Conservation (phyloP, 1,140 invertebrate genomes). For the Hylaeus volcanicus region DNA sequence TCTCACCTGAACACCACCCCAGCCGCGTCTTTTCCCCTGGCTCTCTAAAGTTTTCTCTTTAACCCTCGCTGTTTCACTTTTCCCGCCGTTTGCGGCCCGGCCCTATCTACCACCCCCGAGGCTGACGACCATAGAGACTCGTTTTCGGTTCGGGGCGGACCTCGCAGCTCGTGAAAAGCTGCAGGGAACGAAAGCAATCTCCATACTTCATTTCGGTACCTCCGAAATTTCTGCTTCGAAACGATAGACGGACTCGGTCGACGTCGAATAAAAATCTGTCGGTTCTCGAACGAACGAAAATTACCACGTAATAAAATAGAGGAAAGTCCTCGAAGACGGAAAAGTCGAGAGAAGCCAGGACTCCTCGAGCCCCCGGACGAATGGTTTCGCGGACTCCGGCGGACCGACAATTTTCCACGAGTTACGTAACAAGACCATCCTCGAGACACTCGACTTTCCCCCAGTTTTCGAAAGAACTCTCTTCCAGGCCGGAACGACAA, state of each 20-base stretch:
- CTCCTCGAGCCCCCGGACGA: neutral
- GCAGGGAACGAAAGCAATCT: too few species aligned
- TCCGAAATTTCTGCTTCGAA: too few species aligned
- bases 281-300: neutral
- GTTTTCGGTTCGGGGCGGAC: neutral
- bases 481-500: neutral
- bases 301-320: neutral
- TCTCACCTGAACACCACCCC: neutral
- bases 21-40: neutral
- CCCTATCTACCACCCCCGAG: neutral
- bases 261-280: too few species aligned
- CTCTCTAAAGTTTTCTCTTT: neutral
- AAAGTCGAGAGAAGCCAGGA: neutral
- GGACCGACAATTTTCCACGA: neutral
- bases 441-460: slow-evolving; percentile 1
- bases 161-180: too few species aligned
- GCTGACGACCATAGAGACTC: neutral
- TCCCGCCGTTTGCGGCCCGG: neutral
- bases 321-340: neutral
- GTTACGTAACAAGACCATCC: slow-evolving; percentile 24
- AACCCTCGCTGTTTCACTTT: neutral
- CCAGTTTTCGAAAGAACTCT: slow-evolving; percentile 10
- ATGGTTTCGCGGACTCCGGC: neutral
- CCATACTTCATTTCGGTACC: too few species aligned
- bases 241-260: too few species aligned